Base-by-base conservation (phyloP, 1,140 invertebrate genomes). In the Potamilus streckersoni region DNA sequence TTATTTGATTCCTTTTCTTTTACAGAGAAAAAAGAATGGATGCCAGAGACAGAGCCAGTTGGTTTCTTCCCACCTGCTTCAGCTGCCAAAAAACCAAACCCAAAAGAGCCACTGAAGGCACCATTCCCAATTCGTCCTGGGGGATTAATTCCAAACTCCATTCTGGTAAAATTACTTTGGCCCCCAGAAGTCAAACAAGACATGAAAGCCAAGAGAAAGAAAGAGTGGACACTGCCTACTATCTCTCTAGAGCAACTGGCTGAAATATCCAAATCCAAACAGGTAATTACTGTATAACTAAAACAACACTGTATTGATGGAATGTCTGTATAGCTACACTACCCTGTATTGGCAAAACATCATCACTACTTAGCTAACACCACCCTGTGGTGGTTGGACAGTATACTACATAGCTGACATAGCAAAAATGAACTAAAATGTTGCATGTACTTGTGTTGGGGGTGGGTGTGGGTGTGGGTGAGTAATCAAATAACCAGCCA, bases 131-230 rank as follows among this genome's bases (percentile, higher is more conserved):
- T 76, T 49, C 75, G 20, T 17, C 77, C 80, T 61, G 76, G 78
- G 67, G 88, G 87, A 31, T 85, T 85, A 68, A 79, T 89, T 19
- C 88, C 88, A 20, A 89, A 89, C 79, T 89, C 88, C 2, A 83
- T 89, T 4, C 76, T 89, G 27, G 80, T 85, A 2, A 86, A 87
- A 65, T 76, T 88, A 57, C 71, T 89, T 13, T 88, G 83, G 78
- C 86, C 87, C n/a, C 80, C 83, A 38, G 69, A 68, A 57, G 69
- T 63, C 31, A 77, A 77, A 55, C 38, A 71, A 8, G 61, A 65
- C 15, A 60, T 71, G 74, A 56, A 71, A 19, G 23, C 67, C 20
- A 69, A 65, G 15, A 74, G 74, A 31, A 73, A 81, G n/a, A 68
- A 76, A 17, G 74, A 82, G 17, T 86, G 85, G 76, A 68, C 74